Evolutionary conservation across 2,888 invertebrate genomes (phyloP).

Genomic region (Alentia gelatinosa): DNA sequence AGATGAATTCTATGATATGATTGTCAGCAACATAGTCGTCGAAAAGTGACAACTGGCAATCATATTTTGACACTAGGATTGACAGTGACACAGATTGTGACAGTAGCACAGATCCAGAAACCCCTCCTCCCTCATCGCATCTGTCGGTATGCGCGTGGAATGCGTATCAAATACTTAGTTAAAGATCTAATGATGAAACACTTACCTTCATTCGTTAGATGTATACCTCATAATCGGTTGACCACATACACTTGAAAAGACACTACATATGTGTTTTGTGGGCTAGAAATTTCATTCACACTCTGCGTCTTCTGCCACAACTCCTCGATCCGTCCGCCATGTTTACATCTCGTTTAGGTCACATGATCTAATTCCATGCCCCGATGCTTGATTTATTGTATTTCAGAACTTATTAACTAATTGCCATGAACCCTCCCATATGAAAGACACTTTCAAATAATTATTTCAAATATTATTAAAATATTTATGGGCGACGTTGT

Average conservation of each 20-base stretch:
- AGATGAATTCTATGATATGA: no score
- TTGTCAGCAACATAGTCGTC: no score
- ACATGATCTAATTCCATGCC: constrained; percentile 23
- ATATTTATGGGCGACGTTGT: background rate
- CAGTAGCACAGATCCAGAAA: no score
- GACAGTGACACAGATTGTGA: no score
- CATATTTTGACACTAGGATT: no score
- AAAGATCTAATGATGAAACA: no score
- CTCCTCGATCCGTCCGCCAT: constrained; percentile 19
- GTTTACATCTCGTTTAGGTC: constrained; percentile 45
- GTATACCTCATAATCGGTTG: background rate
- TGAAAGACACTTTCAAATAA: background rate
- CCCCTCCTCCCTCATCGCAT: no score
- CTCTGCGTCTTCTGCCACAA: background rate
- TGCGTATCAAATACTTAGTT: no score
- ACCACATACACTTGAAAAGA: background rate
- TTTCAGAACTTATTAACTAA: background rate
- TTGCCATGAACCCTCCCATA: background rate
- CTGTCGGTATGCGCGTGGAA: no score
- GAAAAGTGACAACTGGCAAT: no score
- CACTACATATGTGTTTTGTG: no score
- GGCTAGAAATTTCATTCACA: background rate
- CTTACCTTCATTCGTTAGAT: background rate
- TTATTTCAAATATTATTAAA: background rate
- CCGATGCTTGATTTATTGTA: background rate